phyloP scores from a whole-genome alignment of 2,888 invertebrate genomes.

The Neria commutata region DNA sequence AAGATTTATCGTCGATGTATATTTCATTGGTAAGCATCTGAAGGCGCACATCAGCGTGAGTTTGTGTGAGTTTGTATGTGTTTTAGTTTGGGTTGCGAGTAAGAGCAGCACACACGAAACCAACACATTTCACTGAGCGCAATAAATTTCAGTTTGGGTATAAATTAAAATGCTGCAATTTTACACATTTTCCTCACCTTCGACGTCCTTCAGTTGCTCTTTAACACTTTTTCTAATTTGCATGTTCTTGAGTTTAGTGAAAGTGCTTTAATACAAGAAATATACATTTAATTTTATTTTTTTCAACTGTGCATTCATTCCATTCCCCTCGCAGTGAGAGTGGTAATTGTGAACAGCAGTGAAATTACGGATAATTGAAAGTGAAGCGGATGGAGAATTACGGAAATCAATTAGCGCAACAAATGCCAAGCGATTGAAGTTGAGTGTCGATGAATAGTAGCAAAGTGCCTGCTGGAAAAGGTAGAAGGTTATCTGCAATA shows the following conservation, averaged over 20 bases:
- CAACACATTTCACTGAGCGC: neutral
- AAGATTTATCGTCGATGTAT: neutral
- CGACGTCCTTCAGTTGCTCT: neutral
- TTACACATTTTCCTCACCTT: neutral
- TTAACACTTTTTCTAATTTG: neutral
- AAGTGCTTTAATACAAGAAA: neutral
- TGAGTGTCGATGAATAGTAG: too few relatives aligned
- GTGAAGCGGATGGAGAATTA: neutral
- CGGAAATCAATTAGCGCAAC: neutral
- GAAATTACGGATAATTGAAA: neutral
- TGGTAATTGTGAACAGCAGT: neutral
- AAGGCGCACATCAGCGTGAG: too few relatives aligned
- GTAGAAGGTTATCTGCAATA: too few relatives aligned
- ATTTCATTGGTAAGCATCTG: neutral
- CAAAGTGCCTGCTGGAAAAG: too few relatives aligned
- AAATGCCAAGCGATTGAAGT: neutral
- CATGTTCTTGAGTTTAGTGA: neutral
- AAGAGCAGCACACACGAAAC: neutral
- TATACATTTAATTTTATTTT: neutral
- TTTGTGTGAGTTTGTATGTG: neutral
- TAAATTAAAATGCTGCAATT: neutral
- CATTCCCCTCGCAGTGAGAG: neutral
- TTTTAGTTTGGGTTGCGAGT: neutral
- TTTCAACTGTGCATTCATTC: neutral
- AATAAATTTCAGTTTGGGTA: slow-evolving; percentile 1